Percentiles rank a stretch among this genome's conserved stretches.
These are phyloP conservation scores for Trachymyrmex cornetzi DNA, from an alignment of 1,140 invertebrate species.

Conservation along the genomic window DNA sequence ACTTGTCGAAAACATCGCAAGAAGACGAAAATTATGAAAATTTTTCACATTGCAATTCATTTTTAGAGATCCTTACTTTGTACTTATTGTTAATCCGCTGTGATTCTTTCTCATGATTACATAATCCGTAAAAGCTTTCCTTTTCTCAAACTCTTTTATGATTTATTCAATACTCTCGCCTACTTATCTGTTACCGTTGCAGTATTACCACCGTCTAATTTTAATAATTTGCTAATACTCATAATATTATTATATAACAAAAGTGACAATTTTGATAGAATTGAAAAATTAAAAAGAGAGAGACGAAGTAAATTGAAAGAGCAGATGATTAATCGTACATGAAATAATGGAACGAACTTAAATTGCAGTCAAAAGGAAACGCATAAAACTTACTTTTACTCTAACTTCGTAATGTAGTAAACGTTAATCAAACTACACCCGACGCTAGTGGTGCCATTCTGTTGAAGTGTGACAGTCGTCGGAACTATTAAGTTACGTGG, in stretches of 20 bases:
- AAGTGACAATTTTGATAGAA: conserved; percentile 13
- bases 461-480: conserved; percentile 59
- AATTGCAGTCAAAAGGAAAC: conserved; percentile 50
- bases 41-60: background rate
- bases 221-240: background rate
- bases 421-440: conserved; percentile 63
- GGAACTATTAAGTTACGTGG: conserved; percentile 63
- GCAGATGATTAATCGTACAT: background rate
- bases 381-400: conserved; percentile 40
- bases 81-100: background rate
- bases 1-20: background rate
- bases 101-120: background rate
- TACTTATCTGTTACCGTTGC: background rate
- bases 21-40: background rate
- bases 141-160: conserved; percentile 8
- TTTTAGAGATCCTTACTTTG: background rate
- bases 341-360: conserved; percentile 30
- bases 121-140: background rate
- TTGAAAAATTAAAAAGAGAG: background rate
- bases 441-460: conserved; percentile 18
- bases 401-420: conserved; percentile 53
- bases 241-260: conserved; percentile 1
- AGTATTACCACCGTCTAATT: background rate
- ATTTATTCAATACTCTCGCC: background rate
- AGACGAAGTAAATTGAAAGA: background rate